Evolutionary conservation across 2,113 vertebrate species (phyloP), one percentile per base, ranked within the genome.

Genomic region (Gambusia affinis): DNA sequence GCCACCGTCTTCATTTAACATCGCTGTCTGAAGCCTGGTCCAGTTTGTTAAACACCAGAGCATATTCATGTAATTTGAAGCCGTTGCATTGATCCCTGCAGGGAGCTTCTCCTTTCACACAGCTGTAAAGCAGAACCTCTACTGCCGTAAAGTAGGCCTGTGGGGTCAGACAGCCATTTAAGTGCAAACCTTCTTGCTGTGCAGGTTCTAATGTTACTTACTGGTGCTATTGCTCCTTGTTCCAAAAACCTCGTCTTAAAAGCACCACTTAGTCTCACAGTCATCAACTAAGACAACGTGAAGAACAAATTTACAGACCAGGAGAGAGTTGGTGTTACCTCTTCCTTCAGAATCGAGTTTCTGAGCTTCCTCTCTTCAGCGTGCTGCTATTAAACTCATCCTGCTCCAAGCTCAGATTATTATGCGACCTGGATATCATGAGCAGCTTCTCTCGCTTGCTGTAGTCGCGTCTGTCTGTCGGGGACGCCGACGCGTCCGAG

Each of bases 351-450:
- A 99, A 99, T 44, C 96, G 95, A 63, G 97, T 99, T 94, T 99
- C 98, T 4, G 98, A 99, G 88, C 95, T 97, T 61, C 97, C 97
- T 75, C 96, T 94, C 86, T 97, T 98, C 85, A 99, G 86, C 57
- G 95, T 94, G 90, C 95, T 96, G 95, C 95, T 97, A 91, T 96
- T 95, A 85, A 97, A 97, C 82, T 99, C 97, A 60, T 97, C 96
- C 12, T 96, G 96, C 92, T 99, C 98, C 81, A 99, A 99, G 91
- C 97, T 98, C 88, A 99, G 95, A 87, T 99, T 99, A 81, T 98
- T 99, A 62, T 99, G 97, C 22, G 97, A 99, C 83, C 97, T 95
- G 22, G 98, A 99, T 80, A 99, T 99, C 98, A 99, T 99, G 44
- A 99, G 95, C 75, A 99, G 96, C 87, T 99, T 99, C 87, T 99